Base-by-base conservation (phyloP, 2,797 vertebrate species). In the Eidolon dupreanum region DNA sequence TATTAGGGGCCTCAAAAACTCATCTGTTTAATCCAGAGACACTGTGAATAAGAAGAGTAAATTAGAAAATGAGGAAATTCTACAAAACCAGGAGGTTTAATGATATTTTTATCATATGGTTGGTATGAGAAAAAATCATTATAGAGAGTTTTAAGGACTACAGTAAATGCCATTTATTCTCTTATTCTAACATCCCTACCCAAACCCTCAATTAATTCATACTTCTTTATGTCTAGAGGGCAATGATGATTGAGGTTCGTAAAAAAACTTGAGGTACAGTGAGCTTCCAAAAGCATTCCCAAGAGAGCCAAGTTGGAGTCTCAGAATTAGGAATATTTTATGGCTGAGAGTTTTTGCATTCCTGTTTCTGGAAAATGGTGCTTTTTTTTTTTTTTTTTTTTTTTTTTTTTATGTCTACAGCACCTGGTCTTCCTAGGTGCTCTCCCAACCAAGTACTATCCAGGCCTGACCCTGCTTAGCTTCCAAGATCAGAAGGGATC, bases 1-100 rank as follows among this genome's bases (percentile, higher is more conserved):
- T 97, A 87, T 6, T 77, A 65, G 70, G 94, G 61, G 28, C 61
- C 49, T 97, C 82, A 88, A 96, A 96, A 98, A 98, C 71, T 97
- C 63, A 75, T 94, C 71, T 63, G 93, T 97, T 97, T 97, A 97
- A 97, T 95, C 73, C 57, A 82, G n/a, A 5, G 75, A 85, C 88
- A 90, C 75, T 19, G 36, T 92, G 61, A 57, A 78, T 96, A 93
- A 95, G 65, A 90, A 84, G 38, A 88, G 61, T 95, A 96, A 95
- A 88, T 90, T 91, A 93, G 33, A 92, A 24, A 73, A 84, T 78
- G 59, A 95, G 55, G 22, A 96, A 97, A 91, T 71, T 93, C 79
- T 74, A 65, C 8, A 88, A 84, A 89, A 66, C 7, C 93, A 41
- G 46, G 33, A 26, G 49, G 8, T 90, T 41, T 95, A 95, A 86